Evolutionary conservation across 2,888 invertebrate species (phyloP), one percentile per base, ranked within the genome.

Genomic region (Apodemia mormo): DNA sequence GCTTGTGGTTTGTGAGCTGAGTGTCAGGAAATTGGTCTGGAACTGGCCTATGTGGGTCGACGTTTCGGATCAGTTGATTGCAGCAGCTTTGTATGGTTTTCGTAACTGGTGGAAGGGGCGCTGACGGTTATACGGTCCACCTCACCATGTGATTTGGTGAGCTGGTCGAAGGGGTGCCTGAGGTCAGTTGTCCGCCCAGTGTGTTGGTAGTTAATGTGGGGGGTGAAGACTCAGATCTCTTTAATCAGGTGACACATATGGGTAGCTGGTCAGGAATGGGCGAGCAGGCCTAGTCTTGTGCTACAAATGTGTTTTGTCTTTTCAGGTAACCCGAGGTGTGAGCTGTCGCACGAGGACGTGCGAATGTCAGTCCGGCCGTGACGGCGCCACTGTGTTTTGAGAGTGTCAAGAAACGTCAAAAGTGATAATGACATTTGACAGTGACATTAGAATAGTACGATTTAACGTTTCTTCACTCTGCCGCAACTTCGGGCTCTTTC

Each of bases 291-390:
- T n/a, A 8, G 9, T 9, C 3, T 7, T 56, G 54, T 3, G 8
- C 56, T 56, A 56, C 56, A 56, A 22, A 6, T 37, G n/a, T 68
- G 9, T 58, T 40, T 58, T 43, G 22, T 43, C 40, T 40, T 68
- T 58, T 40, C 56, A 56, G 56, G 22, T 56, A 58, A 30, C 14
- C n/a, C 56, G n/a, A 37, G 66, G 52, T 12, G 54, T 40, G 8
- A 65, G 61, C 56, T n/a, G 9, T 40, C 68, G 70, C 68, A 66
- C 70, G 68, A 70, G 70, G 70, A 58, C 70, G 70, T 66, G 68
- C 65, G 56, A 58, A 30, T 66, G 70, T 70, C 68, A 70, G 70
- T 56, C 56, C 22, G 70, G 70, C 68, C 70, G 70, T 70, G 68
- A 58, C 68, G 68, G 70, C 68, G 68, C 61, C 22, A 9, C 22